A percentile compares a stretch with the other conserved stretches of the same genome.
Conservation (phyloP, 2,888 invertebrate genomes). For the Scaptomyza tumidula region DNA sequence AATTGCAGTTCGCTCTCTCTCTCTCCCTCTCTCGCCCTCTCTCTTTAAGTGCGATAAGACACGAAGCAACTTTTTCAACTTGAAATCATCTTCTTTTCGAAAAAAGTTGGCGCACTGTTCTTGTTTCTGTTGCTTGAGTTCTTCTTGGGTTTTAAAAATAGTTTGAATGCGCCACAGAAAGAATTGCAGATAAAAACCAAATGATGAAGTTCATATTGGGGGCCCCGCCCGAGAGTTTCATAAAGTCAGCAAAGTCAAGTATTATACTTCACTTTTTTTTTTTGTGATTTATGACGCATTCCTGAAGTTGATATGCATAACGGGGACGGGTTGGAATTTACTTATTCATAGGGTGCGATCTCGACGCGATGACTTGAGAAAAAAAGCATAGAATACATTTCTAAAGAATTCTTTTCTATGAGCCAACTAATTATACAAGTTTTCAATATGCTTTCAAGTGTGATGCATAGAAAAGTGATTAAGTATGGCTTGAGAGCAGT, state of each 20-base stretch:
- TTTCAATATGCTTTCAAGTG: constrained; percentile 1
- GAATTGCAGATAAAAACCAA: constrained; percentile 40
- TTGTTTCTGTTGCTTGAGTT: constrained; percentile 7
- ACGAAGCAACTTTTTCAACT: constrained; percentile 11
- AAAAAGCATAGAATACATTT: constrained; percentile 8
- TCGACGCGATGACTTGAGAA: constrained; percentile 33
- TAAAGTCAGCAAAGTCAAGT: constrained; percentile 29
- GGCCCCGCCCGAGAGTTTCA: not conserved
- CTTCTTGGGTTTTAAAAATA: constrained; percentile 37
- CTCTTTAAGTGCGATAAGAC: constrained; percentile 27
- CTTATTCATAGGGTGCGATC: constrained; percentile 8
- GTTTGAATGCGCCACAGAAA: constrained; percentile 38
- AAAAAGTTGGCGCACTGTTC: constrained; percentile 14
- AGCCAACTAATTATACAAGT: constrained; percentile 37
- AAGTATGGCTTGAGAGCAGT: no score
- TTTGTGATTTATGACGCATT: constrained; percentile 51
- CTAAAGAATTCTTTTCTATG: constrained; percentile 28
- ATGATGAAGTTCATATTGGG: constrained; percentile 24
- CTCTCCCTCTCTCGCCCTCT: constrained; percentile 1
- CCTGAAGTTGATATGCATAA: constrained; percentile 37
- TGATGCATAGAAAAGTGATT: constrained; percentile 10
- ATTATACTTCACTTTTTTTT: constrained; percentile 5
- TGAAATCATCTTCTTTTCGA: constrained; percentile 5
- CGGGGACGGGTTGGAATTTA: constrained; percentile 39
- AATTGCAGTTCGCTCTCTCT: constrained; percentile 51